Percentiles rank a stretch among this genome's conserved stretches.
phyloP scores from a whole-genome alignment of 1,140 invertebrate species.

The Batillaria attramentaria region DNA sequence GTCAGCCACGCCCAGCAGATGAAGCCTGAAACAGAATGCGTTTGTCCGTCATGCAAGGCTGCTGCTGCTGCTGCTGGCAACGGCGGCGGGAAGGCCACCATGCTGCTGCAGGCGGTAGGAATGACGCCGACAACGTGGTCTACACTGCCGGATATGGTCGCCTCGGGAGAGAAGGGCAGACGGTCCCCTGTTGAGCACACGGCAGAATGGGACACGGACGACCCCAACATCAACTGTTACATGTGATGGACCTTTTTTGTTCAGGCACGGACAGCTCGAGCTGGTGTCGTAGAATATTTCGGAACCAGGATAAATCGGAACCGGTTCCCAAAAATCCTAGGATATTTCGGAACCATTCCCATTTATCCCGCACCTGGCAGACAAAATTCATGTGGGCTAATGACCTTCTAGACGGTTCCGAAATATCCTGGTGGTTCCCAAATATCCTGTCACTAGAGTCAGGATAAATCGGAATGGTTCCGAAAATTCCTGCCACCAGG shows the following conservation, averaged over 20 bases:
- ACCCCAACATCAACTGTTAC: slow-evolving; percentile 29
- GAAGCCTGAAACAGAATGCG: neutral
- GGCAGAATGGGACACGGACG: slow-evolving; percentile 27
- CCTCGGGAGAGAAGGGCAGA: neutral
- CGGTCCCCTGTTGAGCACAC: slow-evolving; percentile 15
- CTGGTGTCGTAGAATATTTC: too few species aligned
- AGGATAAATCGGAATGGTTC: too few species aligned
- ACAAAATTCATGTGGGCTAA: too few species aligned
- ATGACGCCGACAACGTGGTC: neutral
- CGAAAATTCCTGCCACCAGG: too few species aligned
- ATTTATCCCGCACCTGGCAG: neutral
- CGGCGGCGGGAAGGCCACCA: too few species aligned
- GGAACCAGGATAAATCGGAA: neutral
- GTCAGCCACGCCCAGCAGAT: neutral
- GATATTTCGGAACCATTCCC: neutral
- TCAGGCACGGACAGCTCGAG: neutral
- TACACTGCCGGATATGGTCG: slow-evolving; percentile 19
- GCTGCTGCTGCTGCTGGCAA: neutral
- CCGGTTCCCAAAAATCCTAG: neutral
- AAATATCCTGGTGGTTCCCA: neutral
- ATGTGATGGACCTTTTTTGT: neutral
- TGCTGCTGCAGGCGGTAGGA: neutral
- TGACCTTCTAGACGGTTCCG: too few species aligned
- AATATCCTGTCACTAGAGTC: too few species aligned
- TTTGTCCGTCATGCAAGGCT: neutral